Evolutionary conservation across 1,140 invertebrate species (phyloP).

Genomic region (Drosophila ficusphila): DNA sequence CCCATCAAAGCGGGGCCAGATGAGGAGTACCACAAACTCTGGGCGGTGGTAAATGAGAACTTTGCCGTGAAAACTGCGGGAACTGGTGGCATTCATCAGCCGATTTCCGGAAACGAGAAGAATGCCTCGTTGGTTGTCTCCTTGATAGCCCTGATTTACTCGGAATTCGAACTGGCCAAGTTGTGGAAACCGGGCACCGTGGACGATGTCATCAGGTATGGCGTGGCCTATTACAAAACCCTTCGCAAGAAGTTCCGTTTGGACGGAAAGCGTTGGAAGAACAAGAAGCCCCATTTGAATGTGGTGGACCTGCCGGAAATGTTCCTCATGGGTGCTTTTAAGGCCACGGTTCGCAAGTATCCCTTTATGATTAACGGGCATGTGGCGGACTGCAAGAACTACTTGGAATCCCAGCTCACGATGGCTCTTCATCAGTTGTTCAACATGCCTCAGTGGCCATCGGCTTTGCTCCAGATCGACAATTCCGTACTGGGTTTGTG

Average conservation of each 20-base stretch:
- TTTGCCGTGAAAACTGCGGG: constrained; percentile 71
- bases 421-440: constrained; percentile 78
- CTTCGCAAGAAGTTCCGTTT: constrained; percentile 69
- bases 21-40: constrained; percentile 53
- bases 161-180: constrained; percentile 67
- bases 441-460: constrained; percentile 77
- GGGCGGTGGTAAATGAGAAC: constrained; percentile 75
- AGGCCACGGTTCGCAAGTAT: constrained; percentile 69
- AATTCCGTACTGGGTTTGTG: constrained; percentile 83
- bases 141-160: constrained; percentile 69
- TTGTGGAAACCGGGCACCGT: constrained; percentile 64
- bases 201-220: constrained; percentile 73
- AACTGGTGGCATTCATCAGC: constrained; percentile 68
- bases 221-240: constrained; percentile 72
- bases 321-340: constrained; percentile 77
- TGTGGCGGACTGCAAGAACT: constrained; percentile 68
- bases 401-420: constrained; percentile 78
- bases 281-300: constrained; percentile 76
- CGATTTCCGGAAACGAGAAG: constrained; percentile 65
- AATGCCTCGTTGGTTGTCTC: constrained; percentile 75
- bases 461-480: constrained; percentile 84
- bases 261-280: constrained; percentile 73
- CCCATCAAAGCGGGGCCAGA: constrained; percentile 11
- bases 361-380: constrained; percentile 75
- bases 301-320: constrained; percentile 74